A percentile compares a stretch with the other conserved stretches of the same genome.
Evolutionary conservation across 2,113 vertebrate genomes (phyloP).

Genomic region (Sylvia atricapilla): DNA sequence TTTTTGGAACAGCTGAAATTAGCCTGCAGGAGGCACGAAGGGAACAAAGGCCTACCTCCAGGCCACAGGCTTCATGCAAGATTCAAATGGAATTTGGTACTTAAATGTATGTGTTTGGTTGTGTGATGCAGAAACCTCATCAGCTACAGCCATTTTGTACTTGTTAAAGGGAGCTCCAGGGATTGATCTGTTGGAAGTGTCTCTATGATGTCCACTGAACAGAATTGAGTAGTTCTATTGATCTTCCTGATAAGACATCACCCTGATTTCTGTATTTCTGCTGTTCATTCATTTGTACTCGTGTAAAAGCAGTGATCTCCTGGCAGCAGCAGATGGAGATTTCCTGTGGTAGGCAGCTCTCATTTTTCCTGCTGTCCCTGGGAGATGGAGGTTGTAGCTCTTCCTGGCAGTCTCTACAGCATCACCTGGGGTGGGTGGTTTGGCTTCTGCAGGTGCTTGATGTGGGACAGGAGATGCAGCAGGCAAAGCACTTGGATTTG

Average conservation of each 20-base stretch:
- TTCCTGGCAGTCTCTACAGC: no score
- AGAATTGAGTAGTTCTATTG: rapidly evolving
- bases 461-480: not conserved
- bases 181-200: not conserved
- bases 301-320: not conserved
- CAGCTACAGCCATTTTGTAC: not conserved
- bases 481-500: not conserved
- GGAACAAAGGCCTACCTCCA: not conserved
- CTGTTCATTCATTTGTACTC: rapidly evolving
- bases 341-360: not conserved
- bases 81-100: not conserved
- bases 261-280: rapidly evolving
- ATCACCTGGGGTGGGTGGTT: not conserved
- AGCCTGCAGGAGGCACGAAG: not conserved
- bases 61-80: not conserved
- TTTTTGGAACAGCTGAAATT: not conserved
- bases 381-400: not conserved
- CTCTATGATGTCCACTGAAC: not conserved
- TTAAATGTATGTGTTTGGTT: not conserved
- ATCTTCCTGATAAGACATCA: not conserved
- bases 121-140: not conserved
- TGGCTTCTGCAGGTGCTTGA: not conserved
- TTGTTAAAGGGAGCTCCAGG: not conserved
- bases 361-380: rapidly evolving
- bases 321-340: not conserved